These are phyloP conservation scores for Colletes collaris DNA, from an alignment of 2,888 invertebrate genomes.

Conservation along the genomic window DNA sequence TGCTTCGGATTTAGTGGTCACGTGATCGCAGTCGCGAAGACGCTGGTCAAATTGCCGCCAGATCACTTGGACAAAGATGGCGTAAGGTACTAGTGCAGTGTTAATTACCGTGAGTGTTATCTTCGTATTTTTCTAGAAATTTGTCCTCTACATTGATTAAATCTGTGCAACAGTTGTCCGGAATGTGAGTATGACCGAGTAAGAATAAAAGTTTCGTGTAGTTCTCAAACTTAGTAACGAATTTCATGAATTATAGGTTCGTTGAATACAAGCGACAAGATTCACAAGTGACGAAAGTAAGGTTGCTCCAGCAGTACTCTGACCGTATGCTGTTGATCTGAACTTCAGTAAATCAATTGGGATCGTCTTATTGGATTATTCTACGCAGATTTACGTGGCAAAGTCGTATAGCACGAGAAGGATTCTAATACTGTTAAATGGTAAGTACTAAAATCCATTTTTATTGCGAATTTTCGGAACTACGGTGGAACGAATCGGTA, in stretches of 20 bases:
- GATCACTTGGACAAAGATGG: not conserved
- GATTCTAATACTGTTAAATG: not conserved
- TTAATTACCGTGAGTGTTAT: not conserved
- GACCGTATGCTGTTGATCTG: not conserved
- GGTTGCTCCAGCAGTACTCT: no score
- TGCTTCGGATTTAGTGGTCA: not conserved
- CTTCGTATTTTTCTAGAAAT: not conserved
- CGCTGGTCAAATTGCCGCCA: not conserved
- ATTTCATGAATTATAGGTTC: not conserved
- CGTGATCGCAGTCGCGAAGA: conserved; percentile 3
- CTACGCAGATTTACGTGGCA: no score
- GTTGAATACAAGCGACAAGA: no score
- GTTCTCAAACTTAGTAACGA: not conserved
- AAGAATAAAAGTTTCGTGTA: not conserved
- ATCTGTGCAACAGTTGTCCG: not conserved
- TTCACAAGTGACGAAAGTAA: no score
- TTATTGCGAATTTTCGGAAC: not conserved
- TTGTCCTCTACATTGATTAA: not conserved
- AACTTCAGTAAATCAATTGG: not conserved
- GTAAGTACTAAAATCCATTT: not conserved
- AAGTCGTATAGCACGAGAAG: no score
- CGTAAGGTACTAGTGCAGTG: not conserved
- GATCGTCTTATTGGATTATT: not conserved
- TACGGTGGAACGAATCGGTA: conserved; percentile 4
- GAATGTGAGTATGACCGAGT: not conserved